A percentile compares a stretch with the other conserved stretches of the same genome.
phyloP scores from a whole-genome alignment of 2,113 vertebrate species.

The Prionailurus bengalensis region DNA sequence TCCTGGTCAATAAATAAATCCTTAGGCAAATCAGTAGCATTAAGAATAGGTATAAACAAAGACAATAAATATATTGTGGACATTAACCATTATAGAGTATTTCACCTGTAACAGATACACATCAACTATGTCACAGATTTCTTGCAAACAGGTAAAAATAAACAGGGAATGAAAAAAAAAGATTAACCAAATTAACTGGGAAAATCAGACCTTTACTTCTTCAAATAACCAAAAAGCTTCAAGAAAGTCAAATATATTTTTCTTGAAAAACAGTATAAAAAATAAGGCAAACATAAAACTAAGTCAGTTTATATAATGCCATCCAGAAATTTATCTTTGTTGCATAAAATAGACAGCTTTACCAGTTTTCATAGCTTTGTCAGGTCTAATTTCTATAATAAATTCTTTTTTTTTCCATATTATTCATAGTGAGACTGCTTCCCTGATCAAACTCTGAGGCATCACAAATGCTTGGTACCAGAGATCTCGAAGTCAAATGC shows the following conservation, averaged over 20 bases:
- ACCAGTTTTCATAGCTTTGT: background rate
- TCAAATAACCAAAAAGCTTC: constrained; percentile 46
- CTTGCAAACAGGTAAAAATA: constrained; percentile 51
- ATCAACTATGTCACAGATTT: constrained; percentile 28
- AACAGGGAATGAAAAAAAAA: constrained; percentile 22
- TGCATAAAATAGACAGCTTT: background rate
- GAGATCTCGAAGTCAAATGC: background rate
- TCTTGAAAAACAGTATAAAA: constrained; percentile 8
- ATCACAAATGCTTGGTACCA: background rate
- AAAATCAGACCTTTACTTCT: background rate
- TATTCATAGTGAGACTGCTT: background rate
- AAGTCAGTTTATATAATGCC: background rate
- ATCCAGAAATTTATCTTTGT: background rate
- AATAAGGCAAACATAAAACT: constrained; percentile 28
- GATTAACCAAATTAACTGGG: constrained; percentile 18
- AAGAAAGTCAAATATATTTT: background rate
- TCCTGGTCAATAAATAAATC: constrained; percentile 43
- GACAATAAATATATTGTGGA: background rate
- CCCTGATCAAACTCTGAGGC: background rate
- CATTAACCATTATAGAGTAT: background rate
- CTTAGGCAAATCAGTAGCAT: constrained; percentile 42
- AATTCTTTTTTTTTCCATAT: background rate
- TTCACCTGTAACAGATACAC: background rate
- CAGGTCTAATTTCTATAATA: background rate
- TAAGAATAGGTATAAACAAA: constrained; percentile 6